A percentile compares a stretch with the other conserved stretches of the same genome.
Evolutionary conservation across 2,113 vertebrate genomes (phyloP).

Genomic region (Miniopterus natalensis): DNA sequence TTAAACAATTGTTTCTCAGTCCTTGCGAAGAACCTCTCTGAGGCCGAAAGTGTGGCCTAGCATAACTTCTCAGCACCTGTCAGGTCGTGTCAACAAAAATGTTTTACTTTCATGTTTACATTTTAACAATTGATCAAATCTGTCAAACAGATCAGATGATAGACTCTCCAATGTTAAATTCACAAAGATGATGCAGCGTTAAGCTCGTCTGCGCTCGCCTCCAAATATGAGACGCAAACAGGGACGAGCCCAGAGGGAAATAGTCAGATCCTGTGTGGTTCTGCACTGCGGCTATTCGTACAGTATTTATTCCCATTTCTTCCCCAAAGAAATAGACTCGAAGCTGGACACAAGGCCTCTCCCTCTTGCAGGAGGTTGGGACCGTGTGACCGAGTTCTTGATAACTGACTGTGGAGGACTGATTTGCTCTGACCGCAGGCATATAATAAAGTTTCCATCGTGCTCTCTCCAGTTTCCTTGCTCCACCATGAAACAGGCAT

Average conservation of each 20-base stretch:
- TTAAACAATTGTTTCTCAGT: neutral
- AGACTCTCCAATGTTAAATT: neutral
- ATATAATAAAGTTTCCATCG: conserved; percentile 42
- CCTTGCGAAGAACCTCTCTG: neutral
- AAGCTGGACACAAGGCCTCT: neutral
- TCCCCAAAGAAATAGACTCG: neutral
- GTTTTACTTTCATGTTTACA: neutral
- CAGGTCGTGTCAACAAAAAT: neutral
- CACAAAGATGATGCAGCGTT: neutral
- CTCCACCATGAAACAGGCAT: neutral
- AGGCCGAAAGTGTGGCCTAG: neutral
- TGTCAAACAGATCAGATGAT: neutral
- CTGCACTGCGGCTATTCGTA: neutral
- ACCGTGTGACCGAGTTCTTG: neutral
- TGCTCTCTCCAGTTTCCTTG: conserved; percentile 7
- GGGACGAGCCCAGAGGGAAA: neutral
- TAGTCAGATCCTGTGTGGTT: neutral
- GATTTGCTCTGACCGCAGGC: conserved; percentile 54
- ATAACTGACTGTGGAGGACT: conserved; percentile 31
- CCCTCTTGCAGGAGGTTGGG: neutral
- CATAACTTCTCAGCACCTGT: neutral
- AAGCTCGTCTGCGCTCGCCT: neutral
- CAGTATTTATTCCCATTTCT: conserved; percentile 7
- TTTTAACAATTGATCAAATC: neutral
- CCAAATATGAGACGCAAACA: neutral